These are phyloP conservation scores for Panagrolaimus sp. DNA, from an alignment of 1,140 invertebrate genomes.

Conservation along the genomic window DNA sequence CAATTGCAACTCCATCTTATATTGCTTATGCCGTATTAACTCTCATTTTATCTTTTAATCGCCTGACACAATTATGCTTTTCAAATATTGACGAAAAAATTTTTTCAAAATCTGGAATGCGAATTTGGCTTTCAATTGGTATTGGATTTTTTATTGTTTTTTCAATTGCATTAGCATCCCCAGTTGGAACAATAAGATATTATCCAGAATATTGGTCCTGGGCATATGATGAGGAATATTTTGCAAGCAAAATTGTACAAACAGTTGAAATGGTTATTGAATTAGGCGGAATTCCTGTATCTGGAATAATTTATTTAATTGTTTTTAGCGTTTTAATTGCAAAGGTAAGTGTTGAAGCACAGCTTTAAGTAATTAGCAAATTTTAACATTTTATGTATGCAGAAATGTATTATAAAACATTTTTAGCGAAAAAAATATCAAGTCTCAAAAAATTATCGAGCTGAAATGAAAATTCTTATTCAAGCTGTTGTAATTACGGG, in stretches of 20 bases:
- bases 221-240: constrained; percentile 16
- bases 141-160: constrained; percentile 24
- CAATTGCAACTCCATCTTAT: constrained; percentile 40
- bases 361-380: too few relatives aligned
- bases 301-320: constrained; percentile 36
- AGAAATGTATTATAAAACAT: neutral
- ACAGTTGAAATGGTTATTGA: constrained; percentile 40
- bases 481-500: constrained; percentile 42
- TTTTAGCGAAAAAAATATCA: constrained; percentile 29
- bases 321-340: constrained; percentile 31
- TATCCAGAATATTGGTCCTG: constrained; percentile 39
- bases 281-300: constrained; percentile 39
- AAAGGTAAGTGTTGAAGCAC: constrained; percentile 30
- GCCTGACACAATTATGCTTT: constrained; percentile 31
- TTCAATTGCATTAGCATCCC: constrained; percentile 29
- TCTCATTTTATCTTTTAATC: constrained; percentile 39
- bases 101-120: constrained; percentile 27
- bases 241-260: constrained; percentile 33
- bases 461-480: constrained; percentile 44
- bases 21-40: constrained; percentile 38
- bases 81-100: constrained; percentile 24
- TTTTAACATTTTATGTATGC: too few relatives aligned
- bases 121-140: constrained; percentile 34
- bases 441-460: constrained; percentile 22
- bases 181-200: constrained; percentile 42